phyloP scores from a whole-genome alignment of 2,797 vertebrate species.

The Pelochelys cantorii region DNA sequence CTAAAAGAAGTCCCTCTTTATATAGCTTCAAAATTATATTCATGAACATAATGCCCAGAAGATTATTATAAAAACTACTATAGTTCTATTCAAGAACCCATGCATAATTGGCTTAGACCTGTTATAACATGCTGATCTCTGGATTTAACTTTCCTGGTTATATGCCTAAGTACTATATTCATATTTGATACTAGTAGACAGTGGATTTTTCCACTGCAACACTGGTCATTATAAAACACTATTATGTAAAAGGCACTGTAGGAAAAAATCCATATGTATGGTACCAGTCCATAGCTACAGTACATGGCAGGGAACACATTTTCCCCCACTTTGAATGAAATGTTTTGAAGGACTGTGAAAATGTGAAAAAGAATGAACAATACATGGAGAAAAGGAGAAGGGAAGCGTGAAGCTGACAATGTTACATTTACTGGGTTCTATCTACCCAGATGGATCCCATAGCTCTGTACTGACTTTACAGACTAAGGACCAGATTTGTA shows the following conservation, averaged over 20 bases:
- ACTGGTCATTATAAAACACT: conserved; percentile 20
- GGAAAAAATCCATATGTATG: conserved; percentile 15
- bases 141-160: conserved; percentile 36
- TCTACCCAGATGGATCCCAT: background rate
- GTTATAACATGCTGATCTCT: conserved; percentile 22
- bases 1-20: conserved; percentile 39
- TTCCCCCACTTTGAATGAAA: accelerated
- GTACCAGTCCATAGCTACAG: background rate
- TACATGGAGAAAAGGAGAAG: background rate
- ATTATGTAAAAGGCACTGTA: conserved; percentile 14
- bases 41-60: conserved; percentile 45
- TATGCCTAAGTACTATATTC: background rate
- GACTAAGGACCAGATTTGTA: background rate
- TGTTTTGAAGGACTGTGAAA: background rate
- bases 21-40: conserved; percentile 38
- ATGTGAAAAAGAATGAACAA: background rate
- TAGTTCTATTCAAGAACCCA: conserved; percentile 23
- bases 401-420: background rate
- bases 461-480: background rate
- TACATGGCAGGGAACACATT: background rate
- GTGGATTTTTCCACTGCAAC: conserved; percentile 26
- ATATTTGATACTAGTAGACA: conserved; percentile 41
- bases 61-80: conserved; percentile 39
- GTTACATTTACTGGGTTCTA: background rate
- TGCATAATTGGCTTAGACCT: conserved; percentile 4